Percentiles rank a stretch among this genome's conserved stretches.
phyloP scores from a whole-genome alignment of 1,140 invertebrate species.

The Phocides pigmalion region DNA sequence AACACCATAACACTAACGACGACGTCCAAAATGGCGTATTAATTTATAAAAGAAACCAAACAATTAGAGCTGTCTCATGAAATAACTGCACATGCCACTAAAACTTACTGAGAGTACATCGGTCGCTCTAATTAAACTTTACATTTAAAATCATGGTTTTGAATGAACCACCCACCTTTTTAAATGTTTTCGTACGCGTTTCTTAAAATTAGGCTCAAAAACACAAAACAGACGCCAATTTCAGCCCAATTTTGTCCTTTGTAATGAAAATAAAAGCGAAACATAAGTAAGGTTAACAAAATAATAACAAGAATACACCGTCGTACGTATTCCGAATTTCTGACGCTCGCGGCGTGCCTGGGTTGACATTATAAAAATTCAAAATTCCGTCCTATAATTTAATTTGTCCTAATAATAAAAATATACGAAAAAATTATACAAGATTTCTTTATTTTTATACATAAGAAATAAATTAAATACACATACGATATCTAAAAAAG shows the following conservation, averaged over 20 bases:
- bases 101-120: constrained; percentile 54
- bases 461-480: no score
- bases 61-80: constrained; percentile 56
- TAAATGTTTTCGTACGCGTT: constrained; percentile 31
- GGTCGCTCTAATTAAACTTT: constrained; percentile 53
- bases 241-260: constrained; percentile 50
- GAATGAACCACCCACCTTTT: constrained; percentile 55
- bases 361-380: no score
- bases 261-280: constrained; percentile 58
- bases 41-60: constrained; percentile 54
- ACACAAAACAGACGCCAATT: constrained; percentile 29
- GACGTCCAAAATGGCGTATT: constrained; percentile 60
- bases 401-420: no score
- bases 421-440: no score
- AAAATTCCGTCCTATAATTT: no score
- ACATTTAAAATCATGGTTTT: constrained; percentile 49
- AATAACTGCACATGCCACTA: constrained; percentile 71
- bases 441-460: no score
- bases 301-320: constrained; percentile 64
- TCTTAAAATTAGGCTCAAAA: constrained; percentile 34
- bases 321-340: constrained; percentile 37
- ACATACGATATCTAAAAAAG: no score
- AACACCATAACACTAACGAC: background rate
- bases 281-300: constrained; percentile 66
- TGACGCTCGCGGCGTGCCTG: constrained; percentile 45